phyloP scores from a whole-genome alignment of 2,888 invertebrate species.

The Pediacus dermestoides region DNA sequence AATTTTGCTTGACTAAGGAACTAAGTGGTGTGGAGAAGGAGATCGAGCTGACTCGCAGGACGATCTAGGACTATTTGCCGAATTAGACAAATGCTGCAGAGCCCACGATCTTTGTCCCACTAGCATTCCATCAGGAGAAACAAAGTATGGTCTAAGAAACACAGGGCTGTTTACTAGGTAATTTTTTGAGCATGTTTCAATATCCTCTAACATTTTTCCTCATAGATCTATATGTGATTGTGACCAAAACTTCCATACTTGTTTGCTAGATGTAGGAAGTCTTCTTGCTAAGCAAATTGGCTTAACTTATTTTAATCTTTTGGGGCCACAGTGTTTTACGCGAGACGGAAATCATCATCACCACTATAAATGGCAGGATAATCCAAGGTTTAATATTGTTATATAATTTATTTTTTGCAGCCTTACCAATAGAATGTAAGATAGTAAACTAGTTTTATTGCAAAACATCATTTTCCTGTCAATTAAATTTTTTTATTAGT shows the following conservation, averaged over 20 bases:
- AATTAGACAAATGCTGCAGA: slow-evolving; percentile 67
- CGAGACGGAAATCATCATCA: background rate
- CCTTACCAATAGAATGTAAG: too few species aligned
- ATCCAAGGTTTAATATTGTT: background rate
- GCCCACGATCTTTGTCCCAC: slow-evolving; percentile 67
- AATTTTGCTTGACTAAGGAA: slow-evolving; percentile 57
- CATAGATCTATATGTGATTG: slow-evolving; percentile 68
- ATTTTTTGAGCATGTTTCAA: background rate
- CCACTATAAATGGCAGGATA: background rate
- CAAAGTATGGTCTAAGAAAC: slow-evolving; percentile 60
- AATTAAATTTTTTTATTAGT: too few species aligned
- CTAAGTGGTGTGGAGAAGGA: slow-evolving; percentile 73
- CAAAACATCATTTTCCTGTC: too few species aligned
- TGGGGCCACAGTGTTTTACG: slow-evolving; percentile 69
- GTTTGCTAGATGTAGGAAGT: slow-evolving; percentile 58
- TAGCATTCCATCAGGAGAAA: slow-evolving; percentile 56
- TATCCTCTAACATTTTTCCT: background rate
- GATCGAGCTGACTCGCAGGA: slow-evolving; percentile 56
- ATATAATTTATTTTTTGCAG: too few species aligned
- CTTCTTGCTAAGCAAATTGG: slow-evolving; percentile 60
- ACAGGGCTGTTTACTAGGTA: slow-evolving; percentile 65
- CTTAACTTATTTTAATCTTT: slow-evolving; percentile 68
- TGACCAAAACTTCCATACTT: slow-evolving; percentile 63
- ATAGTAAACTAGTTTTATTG: too few species aligned
- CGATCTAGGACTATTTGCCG: slow-evolving; percentile 62